Conservation (phyloP, 2,797 vertebrate genomes). For the Onychomys arenicola region DNA sequence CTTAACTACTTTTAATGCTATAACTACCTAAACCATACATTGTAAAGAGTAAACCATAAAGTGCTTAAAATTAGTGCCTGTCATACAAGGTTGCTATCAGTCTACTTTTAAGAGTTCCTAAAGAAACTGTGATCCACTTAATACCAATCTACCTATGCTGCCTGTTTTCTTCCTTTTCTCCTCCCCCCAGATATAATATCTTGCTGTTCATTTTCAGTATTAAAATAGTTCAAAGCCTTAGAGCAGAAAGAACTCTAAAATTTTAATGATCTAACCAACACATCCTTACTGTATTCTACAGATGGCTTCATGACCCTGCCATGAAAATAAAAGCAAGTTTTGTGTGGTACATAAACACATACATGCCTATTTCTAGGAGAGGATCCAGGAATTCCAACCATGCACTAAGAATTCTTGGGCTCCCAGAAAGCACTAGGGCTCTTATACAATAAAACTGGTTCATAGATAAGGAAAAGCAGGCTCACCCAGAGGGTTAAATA, state of each 20-base stretch:
- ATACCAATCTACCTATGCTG: background rate
- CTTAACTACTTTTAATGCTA: background rate
- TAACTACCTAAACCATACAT: background rate
- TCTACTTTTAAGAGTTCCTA: background rate
- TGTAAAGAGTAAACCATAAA: background rate
- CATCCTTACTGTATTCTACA: background rate
- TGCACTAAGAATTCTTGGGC: background rate
- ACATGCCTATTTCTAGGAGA: background rate
- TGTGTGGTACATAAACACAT: background rate
- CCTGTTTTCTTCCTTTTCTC: background rate
- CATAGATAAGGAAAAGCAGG: slow-evolving; percentile 13
- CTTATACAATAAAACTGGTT: slow-evolving; percentile 31
- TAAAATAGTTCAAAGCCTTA: slow-evolving; percentile 43
- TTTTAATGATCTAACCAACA: slow-evolving; percentile 22
- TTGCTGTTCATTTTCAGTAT: slow-evolving; percentile 26
- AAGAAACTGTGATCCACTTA: background rate
- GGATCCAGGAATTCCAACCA: background rate
- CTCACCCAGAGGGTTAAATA: slow-evolving; percentile 11
- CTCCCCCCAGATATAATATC: background rate
- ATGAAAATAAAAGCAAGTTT: background rate
- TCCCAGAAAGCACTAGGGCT: background rate
- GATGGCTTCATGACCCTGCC: background rate
- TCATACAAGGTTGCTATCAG: background rate
- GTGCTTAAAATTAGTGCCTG: background rate
- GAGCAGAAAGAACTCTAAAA: background rate